Conservation (phyloP, 1,140 invertebrate genomes). For the Magallana gigas region DNA sequence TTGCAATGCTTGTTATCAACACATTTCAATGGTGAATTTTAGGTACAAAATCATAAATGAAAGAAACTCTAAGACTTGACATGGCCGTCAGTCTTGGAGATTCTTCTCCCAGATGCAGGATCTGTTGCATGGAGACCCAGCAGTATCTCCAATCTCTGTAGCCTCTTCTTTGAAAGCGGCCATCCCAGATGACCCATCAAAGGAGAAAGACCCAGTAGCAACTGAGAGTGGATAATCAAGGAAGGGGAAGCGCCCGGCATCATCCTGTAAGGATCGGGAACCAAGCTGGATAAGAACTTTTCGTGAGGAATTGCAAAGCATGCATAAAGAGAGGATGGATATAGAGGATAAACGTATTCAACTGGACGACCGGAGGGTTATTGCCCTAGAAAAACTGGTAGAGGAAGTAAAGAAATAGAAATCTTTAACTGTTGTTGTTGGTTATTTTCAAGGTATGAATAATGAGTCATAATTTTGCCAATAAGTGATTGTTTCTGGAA, state of each 20-base stretch:
- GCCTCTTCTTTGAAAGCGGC: background rate
- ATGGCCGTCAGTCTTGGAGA: background rate
- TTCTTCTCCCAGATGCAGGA: background rate
- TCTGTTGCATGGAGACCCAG: background rate
- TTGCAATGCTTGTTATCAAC: too few relatives aligned
- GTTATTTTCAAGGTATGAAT: too few relatives aligned
- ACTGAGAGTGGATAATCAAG: background rate
- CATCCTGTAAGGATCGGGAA: background rate
- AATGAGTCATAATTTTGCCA: too few relatives aligned
- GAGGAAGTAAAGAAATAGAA: too few relatives aligned
- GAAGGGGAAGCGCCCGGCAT: too few relatives aligned
- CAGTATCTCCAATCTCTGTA: background rate
- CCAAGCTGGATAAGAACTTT: background rate
- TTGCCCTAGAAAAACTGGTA: too few relatives aligned
- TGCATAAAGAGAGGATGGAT: too few relatives aligned
- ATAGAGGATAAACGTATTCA: too few relatives aligned
- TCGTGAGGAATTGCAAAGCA: background rate
- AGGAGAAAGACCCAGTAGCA: background rate
- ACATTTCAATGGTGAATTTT: too few relatives aligned
- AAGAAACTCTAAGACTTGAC: background rate
- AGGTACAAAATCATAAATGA: conserved; percentile 25
- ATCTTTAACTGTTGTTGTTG: too few relatives aligned
- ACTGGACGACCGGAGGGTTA: too few relatives aligned
- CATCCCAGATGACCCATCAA: background rate
- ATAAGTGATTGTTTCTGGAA: too few relatives aligned